A percentile compares a stretch with the other conserved stretches of the same genome.
Evolutionary conservation across 2,888 invertebrate species (phyloP).

Genomic region (Anarsia innoxiella): DNA sequence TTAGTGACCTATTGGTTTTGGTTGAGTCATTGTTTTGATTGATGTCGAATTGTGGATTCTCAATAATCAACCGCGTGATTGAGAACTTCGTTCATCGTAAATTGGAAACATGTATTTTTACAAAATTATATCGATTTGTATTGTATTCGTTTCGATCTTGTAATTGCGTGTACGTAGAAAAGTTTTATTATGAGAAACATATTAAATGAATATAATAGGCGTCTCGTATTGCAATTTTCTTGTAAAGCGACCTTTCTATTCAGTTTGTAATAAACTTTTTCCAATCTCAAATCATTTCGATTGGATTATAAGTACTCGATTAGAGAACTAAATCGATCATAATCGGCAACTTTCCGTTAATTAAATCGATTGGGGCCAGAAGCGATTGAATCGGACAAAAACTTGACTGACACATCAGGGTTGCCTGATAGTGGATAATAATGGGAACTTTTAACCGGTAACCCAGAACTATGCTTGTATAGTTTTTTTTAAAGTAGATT

Average conservation of each 20-base stretch:
- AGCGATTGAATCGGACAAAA: constrained; percentile 29
- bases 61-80: constrained; percentile 3
- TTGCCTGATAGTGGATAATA: constrained; percentile 26
- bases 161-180: too few species aligned
- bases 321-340: constrained; percentile 15
- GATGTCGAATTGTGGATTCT: constrained; percentile 3
- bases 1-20: constrained; percentile 15
- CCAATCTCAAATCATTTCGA: too few species aligned
- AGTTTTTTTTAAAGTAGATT: constrained; percentile 6
- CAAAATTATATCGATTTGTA: too few species aligned
- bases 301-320: constrained; percentile 16
- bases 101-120: too few species aligned
- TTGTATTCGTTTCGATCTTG: too few species aligned
- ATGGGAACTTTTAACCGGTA: constrained; percentile 22
- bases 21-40: constrained; percentile 14
- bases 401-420: constrained; percentile 36
- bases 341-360: constrained; percentile 29
- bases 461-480: constrained; percentile 13
- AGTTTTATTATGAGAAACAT: too few species aligned
- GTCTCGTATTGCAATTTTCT: too few species aligned
- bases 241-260: too few species aligned
- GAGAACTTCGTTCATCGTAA: not conserved
- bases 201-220: too few species aligned
- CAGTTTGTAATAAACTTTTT: too few species aligned
- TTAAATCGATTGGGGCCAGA: constrained; percentile 35